Evolutionary conservation across 2,888 invertebrate species (phyloP).

Genomic region (Nowickia ferox): DNA sequence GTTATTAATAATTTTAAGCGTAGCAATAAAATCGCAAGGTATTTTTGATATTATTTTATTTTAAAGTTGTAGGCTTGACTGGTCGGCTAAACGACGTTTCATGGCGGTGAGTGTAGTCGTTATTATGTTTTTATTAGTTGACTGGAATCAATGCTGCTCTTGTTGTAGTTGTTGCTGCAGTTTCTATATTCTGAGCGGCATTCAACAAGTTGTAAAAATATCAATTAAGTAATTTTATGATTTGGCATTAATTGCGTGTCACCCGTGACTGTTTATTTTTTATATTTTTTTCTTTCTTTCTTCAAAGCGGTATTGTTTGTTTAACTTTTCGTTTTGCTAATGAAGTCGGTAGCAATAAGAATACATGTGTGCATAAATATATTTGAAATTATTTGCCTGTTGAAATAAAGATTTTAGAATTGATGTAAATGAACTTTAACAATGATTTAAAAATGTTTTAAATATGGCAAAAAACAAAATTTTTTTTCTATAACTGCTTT

Average conservation of each 20-base stretch:
- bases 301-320: constrained; percentile 26
- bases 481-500: no score
- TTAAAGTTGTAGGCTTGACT: constrained; percentile 5
- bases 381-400: no score
- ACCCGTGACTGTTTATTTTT: constrained; percentile 21
- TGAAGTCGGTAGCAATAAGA: constrained; percentile 41
- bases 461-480: no score
- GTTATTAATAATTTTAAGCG: constrained; percentile 53
- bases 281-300: neutral
- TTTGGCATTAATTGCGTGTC: constrained; percentile 70
- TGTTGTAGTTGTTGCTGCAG: constrained; percentile 20
- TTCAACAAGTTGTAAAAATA: constrained; percentile 72
- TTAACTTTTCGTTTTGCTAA: constrained; percentile 1
- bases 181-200: constrained; percentile 48
- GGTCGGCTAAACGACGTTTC: neutral
- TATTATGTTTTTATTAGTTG: constrained; percentile 10
- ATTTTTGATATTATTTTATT: neutral
- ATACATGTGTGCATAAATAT: neutral
- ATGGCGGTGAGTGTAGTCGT: neutral
- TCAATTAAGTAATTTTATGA: constrained; percentile 70
- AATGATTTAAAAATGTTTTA: no score
- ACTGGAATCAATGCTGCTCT: neutral
- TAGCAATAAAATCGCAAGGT: constrained; percentile 39
- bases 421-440: no score
- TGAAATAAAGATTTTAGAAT: no score